Base-by-base conservation (phyloP, 2,888 invertebrate genomes). In the Pseudococcus longispinus region DNA sequence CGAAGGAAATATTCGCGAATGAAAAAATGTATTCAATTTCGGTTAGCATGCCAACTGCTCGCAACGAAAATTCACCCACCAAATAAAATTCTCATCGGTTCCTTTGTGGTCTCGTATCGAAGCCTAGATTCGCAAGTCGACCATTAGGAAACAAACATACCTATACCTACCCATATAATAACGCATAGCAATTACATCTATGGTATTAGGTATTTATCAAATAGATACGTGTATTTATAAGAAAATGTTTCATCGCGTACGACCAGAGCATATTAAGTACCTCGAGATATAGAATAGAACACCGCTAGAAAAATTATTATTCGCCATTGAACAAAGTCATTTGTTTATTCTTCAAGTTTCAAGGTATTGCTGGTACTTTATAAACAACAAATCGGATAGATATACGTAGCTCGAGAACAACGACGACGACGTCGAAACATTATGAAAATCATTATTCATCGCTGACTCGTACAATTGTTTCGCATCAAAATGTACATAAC, bases 311-410 rank as follows among this genome's bases (percentile, higher is more conserved):
- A 74, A 32, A 74, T 74, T 74, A 74, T 74, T 74, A 74, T 74
- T 37, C 74, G 74, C 74, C 74, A 74, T 74, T 74, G 74, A 29
- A 74, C 74, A 74, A 74, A 74, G 74, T 37, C 74, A 37, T 74
- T 74, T 74, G 74, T 74, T 29, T 74, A 74, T 74, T 74, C 32
- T 74, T 32, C 74, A 74, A 74, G 74, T 74, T 74, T 29, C 32
- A 60, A 60, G 60, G 60, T 60, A 60, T 60, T 37, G 9, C 37
- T 37, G 1, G 37, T 37, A 32, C 74, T 74, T 32, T n/a, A 32
- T 15, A 74, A 74, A 32, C 29, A 74, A 74, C 37, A 37, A 32
- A 32, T 32, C 32, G 32, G n/a, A n/a, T 32, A 32, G 32, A 5
- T 37, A 8, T n/a, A n/a, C n/a, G n/a, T 37, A 37, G 37, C 37